Conservation (phyloP, 2,113 vertebrate genomes). For the Nesoenas mayeri region DNA sequence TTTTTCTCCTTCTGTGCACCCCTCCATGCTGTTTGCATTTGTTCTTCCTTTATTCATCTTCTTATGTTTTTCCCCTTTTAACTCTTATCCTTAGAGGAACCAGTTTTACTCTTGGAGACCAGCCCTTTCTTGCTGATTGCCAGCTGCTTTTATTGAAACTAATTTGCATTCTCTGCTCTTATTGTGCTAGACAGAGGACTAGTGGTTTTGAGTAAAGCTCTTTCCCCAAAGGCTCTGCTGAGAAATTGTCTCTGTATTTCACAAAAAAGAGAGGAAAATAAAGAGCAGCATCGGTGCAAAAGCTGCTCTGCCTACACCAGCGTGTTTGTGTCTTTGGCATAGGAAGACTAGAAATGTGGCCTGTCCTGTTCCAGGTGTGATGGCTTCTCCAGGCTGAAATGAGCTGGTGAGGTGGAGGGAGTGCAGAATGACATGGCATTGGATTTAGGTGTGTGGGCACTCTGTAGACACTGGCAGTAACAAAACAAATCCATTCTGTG, state of each 20-base stretch:
- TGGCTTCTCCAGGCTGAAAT: constrained; percentile 1
- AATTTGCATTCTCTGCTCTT: constrained; percentile 69
- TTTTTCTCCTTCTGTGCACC: neutral
- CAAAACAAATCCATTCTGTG: neutral
- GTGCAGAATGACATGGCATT: neutral
- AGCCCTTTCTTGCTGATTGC: constrained; percentile 57
- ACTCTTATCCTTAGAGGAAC: constrained; percentile 54
- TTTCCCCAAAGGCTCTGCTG: constrained; percentile 43
- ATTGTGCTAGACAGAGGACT: constrained; percentile 62
- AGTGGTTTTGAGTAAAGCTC: constrained; percentile 65
- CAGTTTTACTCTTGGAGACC: constrained; percentile 24
- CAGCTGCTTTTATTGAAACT: constrained; percentile 61
- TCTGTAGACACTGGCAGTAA: neutral
- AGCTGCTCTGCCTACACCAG: constrained; percentile 39
- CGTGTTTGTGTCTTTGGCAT: constrained; percentile 16
- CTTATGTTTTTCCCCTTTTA: constrained; percentile 38
- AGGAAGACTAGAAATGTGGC: constrained; percentile 14
- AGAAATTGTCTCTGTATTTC: constrained; percentile 55
- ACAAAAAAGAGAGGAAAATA: constrained; percentile 48
- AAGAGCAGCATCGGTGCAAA: constrained; percentile 36
- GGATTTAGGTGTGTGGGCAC: neutral
- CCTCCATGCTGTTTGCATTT: constrained; percentile 9
- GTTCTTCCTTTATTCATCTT: neutral
- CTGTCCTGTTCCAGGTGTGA: neutral
- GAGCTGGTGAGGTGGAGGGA: neutral